phyloP scores from a whole-genome alignment of 2,113 vertebrate genomes.

The Oreamnos americanus region DNA sequence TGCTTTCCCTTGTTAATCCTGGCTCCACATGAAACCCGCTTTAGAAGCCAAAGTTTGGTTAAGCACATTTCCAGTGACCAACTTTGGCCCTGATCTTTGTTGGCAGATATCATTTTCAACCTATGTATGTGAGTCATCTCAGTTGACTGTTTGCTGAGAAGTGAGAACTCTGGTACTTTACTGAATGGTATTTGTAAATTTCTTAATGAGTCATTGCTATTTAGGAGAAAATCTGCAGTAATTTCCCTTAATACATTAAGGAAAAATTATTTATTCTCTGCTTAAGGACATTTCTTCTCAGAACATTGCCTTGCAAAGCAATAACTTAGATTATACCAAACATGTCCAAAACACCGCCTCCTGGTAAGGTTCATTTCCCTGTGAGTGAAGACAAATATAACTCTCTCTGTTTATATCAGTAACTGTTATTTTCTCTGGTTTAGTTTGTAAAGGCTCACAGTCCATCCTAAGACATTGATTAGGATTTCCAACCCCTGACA shows the following conservation, averaged over 20 bases:
- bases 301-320: background rate
- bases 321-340: background rate
- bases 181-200: background rate
- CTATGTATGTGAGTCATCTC: background rate
- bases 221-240: background rate
- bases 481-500: background rate
- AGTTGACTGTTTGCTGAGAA: background rate
- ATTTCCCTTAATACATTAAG: background rate
- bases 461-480: background rate
- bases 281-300: background rate
- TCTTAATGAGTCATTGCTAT: background rate
- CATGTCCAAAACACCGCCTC: background rate
- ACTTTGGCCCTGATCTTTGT: constrained; percentile 22
- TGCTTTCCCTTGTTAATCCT: constrained; percentile 49
- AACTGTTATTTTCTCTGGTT: background rate
- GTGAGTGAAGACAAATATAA: background rate
- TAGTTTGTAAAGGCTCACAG: background rate
- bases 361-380: background rate
- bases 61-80: constrained; percentile 16
- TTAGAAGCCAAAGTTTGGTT: constrained; percentile 40
- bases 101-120: constrained; percentile 8
- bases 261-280: background rate
- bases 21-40: constrained; percentile 42
- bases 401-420: background rate
- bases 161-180: background rate